Evolutionary conservation across 2,888 invertebrate species (phyloP).

Genomic region (Clusia tigrina): DNA sequence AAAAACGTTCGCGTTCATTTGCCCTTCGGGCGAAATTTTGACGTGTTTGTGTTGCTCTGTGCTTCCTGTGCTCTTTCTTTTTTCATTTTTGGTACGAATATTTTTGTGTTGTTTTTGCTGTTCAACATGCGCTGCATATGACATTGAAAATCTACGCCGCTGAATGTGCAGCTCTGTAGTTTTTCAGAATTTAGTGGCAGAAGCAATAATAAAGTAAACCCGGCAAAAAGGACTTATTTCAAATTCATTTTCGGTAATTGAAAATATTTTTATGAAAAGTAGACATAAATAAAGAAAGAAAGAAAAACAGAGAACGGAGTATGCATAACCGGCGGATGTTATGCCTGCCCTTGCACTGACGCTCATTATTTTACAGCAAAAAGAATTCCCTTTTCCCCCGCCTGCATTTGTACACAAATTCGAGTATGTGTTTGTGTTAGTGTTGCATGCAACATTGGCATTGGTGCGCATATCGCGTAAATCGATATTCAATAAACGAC

Average conservation of each 20-base stretch:
- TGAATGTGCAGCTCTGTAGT: background rate
- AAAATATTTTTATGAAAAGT: slow-evolving; percentile 18
- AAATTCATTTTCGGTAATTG: slow-evolving; percentile 30
- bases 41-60: slow-evolving; percentile 1
- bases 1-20: slow-evolving; percentile 34
- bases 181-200: background rate
- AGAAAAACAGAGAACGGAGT: background rate
- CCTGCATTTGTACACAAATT: slow-evolving; percentile 46
- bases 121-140: slow-evolving; percentile 48
- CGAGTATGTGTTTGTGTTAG: slow-evolving; percentile 54
- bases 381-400: slow-evolving; percentile 35
- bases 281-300: slow-evolving; percentile 1
- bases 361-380: slow-evolving; percentile 26
- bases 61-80: too few relatives aligned
- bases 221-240: slow-evolving; percentile 16
- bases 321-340: slow-evolving; percentile 16
- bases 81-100: slow-evolving; percentile 42
- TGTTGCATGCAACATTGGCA: slow-evolving; percentile 35
- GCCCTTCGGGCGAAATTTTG: slow-evolving; percentile 26
- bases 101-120: slow-evolving; percentile 17
- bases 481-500: slow-evolving; percentile 60
- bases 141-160: slow-evolving; percentile 47
- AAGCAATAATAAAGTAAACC: background rate
- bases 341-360: slow-evolving; percentile 6
- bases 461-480: slow-evolving; percentile 41